Percentiles rank a stretch among this genome's conserved stretches.
phyloP scores from a whole-genome alignment of 2,113 vertebrate genomes.

The Anhinga rufa region DNA sequence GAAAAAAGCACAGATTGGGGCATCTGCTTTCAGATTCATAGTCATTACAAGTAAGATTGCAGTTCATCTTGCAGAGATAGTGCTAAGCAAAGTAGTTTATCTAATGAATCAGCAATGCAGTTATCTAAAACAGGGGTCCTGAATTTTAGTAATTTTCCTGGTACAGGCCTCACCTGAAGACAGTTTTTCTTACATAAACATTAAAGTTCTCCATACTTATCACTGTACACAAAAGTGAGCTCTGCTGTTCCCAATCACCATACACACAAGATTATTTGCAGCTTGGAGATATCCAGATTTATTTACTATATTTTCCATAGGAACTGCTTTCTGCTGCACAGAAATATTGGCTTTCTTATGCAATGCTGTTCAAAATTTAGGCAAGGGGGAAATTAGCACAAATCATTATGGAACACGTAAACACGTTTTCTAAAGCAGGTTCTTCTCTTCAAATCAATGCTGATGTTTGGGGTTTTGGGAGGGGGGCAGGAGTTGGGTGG shows the following conservation, averaged over 20 bases:
- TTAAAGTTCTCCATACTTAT: background rate
- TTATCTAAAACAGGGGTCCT: background rate
- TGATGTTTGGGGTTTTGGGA: background rate
- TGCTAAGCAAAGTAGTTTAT: background rate
- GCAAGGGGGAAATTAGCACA: background rate
- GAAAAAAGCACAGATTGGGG: background rate
- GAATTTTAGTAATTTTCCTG: background rate
- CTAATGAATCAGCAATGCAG: background rate
- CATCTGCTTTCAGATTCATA: background rate
- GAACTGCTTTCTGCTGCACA: slow-evolving; percentile 5
- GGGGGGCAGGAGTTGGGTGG: background rate
- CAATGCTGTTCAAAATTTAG: background rate
- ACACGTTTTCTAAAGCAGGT: slow-evolving; percentile 39
- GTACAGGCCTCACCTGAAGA: background rate
- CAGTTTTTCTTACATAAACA: background rate
- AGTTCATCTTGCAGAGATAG: background rate
- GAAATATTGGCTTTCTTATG: background rate
- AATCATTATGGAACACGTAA: background rate
- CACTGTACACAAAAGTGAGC: background rate
- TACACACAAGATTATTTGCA: background rate
- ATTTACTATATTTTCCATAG: background rate
- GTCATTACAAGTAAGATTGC: background rate
- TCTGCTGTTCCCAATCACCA: background rate
- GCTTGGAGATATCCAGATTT: background rate
- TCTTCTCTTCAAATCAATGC: slow-evolving; percentile 32